A percentile compares a stretch with the other conserved stretches of the same genome.
These are phyloP conservation scores for Rhagonycha fulva DNA, from an alignment of 2,888 invertebrate species.

Conservation along the genomic window DNA sequence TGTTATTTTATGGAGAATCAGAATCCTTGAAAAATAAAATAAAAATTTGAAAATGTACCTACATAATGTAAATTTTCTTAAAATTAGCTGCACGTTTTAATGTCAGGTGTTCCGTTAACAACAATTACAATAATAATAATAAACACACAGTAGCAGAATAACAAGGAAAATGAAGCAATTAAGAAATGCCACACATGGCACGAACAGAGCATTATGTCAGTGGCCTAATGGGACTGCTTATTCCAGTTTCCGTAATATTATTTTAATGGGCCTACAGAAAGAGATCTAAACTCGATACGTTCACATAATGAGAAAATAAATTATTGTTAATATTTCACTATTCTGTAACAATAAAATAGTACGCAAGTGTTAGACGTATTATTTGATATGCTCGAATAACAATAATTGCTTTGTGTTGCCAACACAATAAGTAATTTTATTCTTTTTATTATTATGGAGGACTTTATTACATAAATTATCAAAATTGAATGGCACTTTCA, in stretches of 20 bases:
- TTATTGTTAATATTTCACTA: slow-evolving; percentile 27
- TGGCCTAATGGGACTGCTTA: slow-evolving; percentile 29
- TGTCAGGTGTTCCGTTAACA: slow-evolving; percentile 7
- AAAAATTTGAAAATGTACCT: neutral
- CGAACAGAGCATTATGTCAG: slow-evolving; percentile 24
- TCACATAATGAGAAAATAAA: slow-evolving; percentile 19
- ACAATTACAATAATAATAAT: slow-evolving; percentile 4
- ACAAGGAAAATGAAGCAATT: slow-evolving; percentile 29
- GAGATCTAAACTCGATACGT: slow-evolving; percentile 25
- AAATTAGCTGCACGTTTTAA: neutral
- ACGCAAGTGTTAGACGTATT: neutral
- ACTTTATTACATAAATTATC: neutral
- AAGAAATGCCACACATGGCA: slow-evolving; percentile 23
- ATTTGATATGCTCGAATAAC: neutral
- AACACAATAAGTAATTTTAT: neutral
- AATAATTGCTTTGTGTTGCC: neutral
- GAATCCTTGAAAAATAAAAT: too few species aligned
- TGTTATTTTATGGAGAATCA: too few species aligned
- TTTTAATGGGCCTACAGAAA: slow-evolving; percentile 26
- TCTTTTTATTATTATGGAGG: neutral
- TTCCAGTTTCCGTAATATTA: slow-evolving; percentile 32
- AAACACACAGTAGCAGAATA: slow-evolving; percentile 18
- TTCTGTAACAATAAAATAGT: slow-evolving; percentile 11
- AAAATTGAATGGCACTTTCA: neutral
- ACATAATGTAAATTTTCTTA: neutral